Evolutionary conservation across 2,888 invertebrate species (phyloP).

Genomic region (Drosophila lacicola): DNA sequence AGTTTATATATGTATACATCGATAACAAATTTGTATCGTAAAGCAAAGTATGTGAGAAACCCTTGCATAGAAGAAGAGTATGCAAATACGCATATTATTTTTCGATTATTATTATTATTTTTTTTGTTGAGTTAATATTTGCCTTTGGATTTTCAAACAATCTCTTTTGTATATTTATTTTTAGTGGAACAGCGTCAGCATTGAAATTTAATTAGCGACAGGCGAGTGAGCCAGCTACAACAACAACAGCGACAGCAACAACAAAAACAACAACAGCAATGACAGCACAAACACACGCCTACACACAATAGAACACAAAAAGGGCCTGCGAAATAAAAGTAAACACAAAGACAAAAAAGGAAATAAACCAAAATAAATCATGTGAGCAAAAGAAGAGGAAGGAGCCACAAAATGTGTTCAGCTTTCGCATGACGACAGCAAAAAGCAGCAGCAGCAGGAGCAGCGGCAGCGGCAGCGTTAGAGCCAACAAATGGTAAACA

Average conservation of each 20-base stretch:
- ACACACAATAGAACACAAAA: conserved; percentile 28
- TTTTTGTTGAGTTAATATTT: conserved; percentile 44
- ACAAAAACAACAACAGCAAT: background rate
- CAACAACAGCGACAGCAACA: conserved; percentile 27
- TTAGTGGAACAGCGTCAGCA: conserved; percentile 73
- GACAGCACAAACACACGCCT: conserved; percentile 24
- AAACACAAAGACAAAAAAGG: conserved; percentile 37
- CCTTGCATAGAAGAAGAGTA: background rate
- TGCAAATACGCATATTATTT: background rate
- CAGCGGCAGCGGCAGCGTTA: conserved; percentile 27
- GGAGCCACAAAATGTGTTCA: conserved; percentile 28
- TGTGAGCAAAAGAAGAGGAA: conserved; percentile 34
- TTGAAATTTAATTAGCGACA: conserved; percentile 78
- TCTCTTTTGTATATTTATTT: conserved; percentile 70
- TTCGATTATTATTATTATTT: conserved; percentile 12
- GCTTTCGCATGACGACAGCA: conserved; percentile 76
- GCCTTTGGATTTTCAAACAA: conserved; percentile 42
- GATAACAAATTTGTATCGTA: too few species aligned
- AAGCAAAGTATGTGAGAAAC: too few species aligned
- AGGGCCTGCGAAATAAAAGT: conserved; percentile 50
- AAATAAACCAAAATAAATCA: conserved; percentile 38
- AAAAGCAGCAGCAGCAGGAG: conserved; percentile 25
- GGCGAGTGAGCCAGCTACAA: conserved; percentile 50
- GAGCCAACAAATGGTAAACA: conserved; percentile 40
- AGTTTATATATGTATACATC: background rate